Evolutionary conservation across 1,140 invertebrate species (phyloP).

Genomic region (Chironomus striatipennis): DNA sequence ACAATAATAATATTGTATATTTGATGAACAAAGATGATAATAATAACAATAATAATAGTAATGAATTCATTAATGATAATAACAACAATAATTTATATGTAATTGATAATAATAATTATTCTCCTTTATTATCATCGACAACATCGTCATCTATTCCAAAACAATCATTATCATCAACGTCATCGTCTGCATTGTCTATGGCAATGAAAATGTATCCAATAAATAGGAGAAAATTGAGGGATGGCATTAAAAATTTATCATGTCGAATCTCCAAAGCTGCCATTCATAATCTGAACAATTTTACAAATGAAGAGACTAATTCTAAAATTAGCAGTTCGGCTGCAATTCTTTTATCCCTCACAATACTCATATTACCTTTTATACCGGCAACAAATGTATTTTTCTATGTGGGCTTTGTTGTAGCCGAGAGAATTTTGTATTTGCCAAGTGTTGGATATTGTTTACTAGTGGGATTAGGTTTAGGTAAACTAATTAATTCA

Average conservation of each 20-base stretch:
- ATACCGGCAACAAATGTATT: slow-evolving; percentile 88
- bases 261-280: background rate
- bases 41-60: slow-evolving; percentile 19
- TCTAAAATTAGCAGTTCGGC: slow-evolving; percentile 33
- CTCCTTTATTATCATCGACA: background rate
- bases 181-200: background rate
- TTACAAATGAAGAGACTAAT: background rate
- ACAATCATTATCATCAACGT: background rate
- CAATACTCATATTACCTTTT: slow-evolving; percentile 81
- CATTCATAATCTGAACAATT: background rate
- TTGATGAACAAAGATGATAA: background rate
- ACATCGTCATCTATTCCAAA: background rate
- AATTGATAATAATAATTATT: slow-evolving; percentile 14
- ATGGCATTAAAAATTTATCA: background rate
- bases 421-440: slow-evolving; percentile 91
- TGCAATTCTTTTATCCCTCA: slow-evolving; percentile 53
- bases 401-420: slow-evolving; percentile 95
- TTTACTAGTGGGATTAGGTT: slow-evolving; percentile 71
- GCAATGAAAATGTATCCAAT: background rate
- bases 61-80: slow-evolving; percentile 16
- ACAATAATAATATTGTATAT: slow-evolving; percentile 22
- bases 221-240: background rate
- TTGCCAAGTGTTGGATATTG: slow-evolving; percentile 93
- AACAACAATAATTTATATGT: slow-evolving; percentile 3
- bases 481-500: slow-evolving; percentile 42